These are phyloP conservation scores for Trichomycterus rosablanca DNA, from an alignment of 2,113 vertebrate genomes.

Conservation along the genomic window DNA sequence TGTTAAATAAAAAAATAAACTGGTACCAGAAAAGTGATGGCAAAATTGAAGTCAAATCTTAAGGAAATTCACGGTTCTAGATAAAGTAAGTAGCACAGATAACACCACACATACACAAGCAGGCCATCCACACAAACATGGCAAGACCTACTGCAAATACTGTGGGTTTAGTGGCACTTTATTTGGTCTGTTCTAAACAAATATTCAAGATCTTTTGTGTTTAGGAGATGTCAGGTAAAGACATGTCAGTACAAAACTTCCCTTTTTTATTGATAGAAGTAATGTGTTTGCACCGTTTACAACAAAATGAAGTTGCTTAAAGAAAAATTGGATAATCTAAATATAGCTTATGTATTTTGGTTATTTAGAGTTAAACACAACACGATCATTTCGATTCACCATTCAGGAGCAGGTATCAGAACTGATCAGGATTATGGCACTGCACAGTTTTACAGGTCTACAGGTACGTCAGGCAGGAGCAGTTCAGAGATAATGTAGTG, in stretches of 20 bases:
- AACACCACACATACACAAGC: neutral
- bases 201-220: neutral
- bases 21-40: too few relatives aligned
- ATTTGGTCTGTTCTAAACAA: slow-evolving; percentile 28
- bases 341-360: neutral
- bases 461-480: slow-evolving; percentile 25
- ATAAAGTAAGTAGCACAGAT: slow-evolving; percentile 14
- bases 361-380: neutral
- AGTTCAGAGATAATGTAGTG: slow-evolving; percentile 4
- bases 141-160: neutral
- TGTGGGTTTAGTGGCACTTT: slow-evolving; percentile 33
- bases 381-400: too few relatives aligned
- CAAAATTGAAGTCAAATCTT: too few relatives aligned
- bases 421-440: slow-evolving; percentile 16
- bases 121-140: slow-evolving; percentile 1
- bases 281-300: neutral
- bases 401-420: slow-evolving; percentile 9
- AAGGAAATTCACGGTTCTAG: too few relatives aligned
- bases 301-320: too few relatives aligned
- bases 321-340: too few relatives aligned
- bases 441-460: slow-evolving; percentile 32
- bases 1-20: slow-evolving; percentile 16
- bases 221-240: neutral
- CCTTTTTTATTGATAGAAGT: slow-evolving; percentile 16
- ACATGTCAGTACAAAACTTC: neutral